Percentiles rank a stretch among this genome's conserved stretches.
These are phyloP conservation scores for Oxyteleia sp. DNA, from an alignment of 2,888 invertebrate genomes.

Conservation along the genomic window DNA sequence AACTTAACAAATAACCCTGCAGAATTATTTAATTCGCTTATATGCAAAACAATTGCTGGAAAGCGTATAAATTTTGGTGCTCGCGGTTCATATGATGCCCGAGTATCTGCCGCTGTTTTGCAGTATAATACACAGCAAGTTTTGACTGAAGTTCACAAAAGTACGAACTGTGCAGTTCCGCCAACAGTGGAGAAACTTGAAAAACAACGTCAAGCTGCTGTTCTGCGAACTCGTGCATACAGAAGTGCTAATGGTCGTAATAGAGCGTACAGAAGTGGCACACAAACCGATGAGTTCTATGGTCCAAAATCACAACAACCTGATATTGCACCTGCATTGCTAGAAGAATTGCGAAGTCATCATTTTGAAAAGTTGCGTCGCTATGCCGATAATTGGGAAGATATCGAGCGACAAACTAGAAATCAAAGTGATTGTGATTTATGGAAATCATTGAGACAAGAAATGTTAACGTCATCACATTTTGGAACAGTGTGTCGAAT, in stretches of 20 bases:
- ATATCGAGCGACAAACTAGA: conserved; percentile 57
- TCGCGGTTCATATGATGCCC: conserved; percentile 19
- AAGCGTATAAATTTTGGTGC: conserved; percentile 44
- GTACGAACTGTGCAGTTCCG: neutral
- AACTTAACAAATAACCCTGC: conserved; percentile 49
- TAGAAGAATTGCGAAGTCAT: conserved; percentile 5
- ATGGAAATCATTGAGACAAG: conserved; percentile 50
- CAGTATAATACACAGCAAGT: conserved; percentile 41
- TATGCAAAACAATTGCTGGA: conserved; percentile 46
- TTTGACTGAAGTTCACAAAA: conserved; percentile 27
- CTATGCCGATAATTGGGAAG: conserved; percentile 21
- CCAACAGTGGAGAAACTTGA: conserved; percentile 1
- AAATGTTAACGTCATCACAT: conserved; percentile 52
- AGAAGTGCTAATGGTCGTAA: neutral
- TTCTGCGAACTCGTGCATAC: neutral
- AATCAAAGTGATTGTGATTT: conserved; percentile 44
- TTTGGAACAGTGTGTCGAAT: conserved; percentile 55
- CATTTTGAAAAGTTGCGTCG: conserved; percentile 46
- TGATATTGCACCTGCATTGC: conserved; percentile 26
- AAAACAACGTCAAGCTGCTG: conserved; percentile 6
- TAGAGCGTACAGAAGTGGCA: neutral
- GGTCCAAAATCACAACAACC: conserved; percentile 18
- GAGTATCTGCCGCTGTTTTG: conserved; percentile 23
- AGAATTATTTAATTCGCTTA: conserved; percentile 46
- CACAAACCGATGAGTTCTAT: conserved; percentile 3